These are phyloP conservation scores for Andrena fulva DNA, from an alignment of 2,888 invertebrate species.

Conservation along the genomic window DNA sequence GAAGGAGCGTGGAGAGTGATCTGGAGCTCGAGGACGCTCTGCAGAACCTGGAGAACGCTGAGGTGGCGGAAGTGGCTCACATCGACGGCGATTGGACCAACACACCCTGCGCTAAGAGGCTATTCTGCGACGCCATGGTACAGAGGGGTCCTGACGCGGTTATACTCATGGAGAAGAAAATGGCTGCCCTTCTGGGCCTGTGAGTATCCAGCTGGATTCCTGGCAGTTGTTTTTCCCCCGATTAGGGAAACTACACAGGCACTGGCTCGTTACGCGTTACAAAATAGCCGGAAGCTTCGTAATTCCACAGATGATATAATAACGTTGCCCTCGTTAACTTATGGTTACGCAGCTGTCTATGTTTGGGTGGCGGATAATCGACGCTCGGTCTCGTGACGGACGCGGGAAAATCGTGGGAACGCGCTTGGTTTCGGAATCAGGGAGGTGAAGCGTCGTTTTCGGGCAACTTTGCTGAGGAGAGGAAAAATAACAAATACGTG, in stretches of 20 bases:
- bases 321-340: constrained; percentile 21
- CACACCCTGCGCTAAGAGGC: constrained; percentile 91
- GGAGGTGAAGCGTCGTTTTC: too few species aligned
- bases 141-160: constrained; percentile 89
- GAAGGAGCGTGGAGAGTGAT: constrained; percentile 70
- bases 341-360: constrained; percentile 27
- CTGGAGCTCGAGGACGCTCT: constrained; percentile 77
- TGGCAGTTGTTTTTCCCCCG: neutral
- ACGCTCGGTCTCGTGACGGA: constrained; percentile 29
- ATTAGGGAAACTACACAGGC: neutral
- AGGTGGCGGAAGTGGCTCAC: constrained; percentile 79
- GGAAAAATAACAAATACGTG: too few species aligned
- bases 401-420: neutral
- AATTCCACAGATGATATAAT: constrained; percentile 26
- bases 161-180: constrained; percentile 92
- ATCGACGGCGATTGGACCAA: constrained; percentile 88
- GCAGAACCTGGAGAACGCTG: constrained; percentile 81
- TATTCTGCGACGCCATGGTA: constrained; percentile 91
- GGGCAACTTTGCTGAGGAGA: too few species aligned
- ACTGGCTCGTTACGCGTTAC: constrained; percentile 12
- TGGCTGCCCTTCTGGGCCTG: constrained; percentile 90
- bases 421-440: neutral
- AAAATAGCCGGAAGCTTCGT: constrained; percentile 47
- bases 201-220: constrained; percentile 85
- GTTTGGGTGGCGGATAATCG: constrained; percentile 13